phyloP scores from a whole-genome alignment of 2,113 vertebrate genomes.

The Ovibos moschatus region DNA sequence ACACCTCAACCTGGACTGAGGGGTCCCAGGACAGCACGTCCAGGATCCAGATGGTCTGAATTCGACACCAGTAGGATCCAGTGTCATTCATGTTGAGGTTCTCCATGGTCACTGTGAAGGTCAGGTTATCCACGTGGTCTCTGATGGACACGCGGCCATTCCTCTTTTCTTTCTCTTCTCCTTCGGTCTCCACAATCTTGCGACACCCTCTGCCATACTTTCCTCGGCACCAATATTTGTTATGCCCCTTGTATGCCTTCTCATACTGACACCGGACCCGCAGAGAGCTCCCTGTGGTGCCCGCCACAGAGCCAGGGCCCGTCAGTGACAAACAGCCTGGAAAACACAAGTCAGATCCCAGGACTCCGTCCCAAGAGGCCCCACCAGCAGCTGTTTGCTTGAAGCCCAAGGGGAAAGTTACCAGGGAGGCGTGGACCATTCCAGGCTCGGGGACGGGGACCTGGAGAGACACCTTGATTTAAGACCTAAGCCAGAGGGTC shows the following conservation, averaged over 20 bases:
- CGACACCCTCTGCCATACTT: accelerated
- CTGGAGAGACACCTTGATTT: not conserved
- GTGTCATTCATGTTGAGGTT: not conserved
- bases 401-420: not conserved
- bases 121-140: not conserved
- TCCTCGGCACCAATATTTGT: conserved; percentile 68
- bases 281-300: not conserved
- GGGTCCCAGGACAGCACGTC: not conserved
- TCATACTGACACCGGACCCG: conserved; percentile 26
- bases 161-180: accelerated
- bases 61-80: conserved; percentile 57
- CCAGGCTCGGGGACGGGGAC: not conserved
- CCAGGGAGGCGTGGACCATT: accelerated
- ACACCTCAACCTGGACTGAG: not conserved
- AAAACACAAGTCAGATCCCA: conserved; percentile 1
- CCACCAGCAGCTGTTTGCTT: not conserved
- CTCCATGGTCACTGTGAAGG: conserved; percentile 49
- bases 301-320: not conserved
- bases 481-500: not conserved
- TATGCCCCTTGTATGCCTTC: accelerated
- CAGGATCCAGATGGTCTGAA: not conserved
- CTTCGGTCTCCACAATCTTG: not conserved
- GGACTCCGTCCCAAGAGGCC: not conserved
- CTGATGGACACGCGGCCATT: conserved; percentile 20
- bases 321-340: conserved; percentile 53